phyloP scores from a whole-genome alignment of 1,140 invertebrate genomes.

The Alviniconcha marisindica region DNA sequence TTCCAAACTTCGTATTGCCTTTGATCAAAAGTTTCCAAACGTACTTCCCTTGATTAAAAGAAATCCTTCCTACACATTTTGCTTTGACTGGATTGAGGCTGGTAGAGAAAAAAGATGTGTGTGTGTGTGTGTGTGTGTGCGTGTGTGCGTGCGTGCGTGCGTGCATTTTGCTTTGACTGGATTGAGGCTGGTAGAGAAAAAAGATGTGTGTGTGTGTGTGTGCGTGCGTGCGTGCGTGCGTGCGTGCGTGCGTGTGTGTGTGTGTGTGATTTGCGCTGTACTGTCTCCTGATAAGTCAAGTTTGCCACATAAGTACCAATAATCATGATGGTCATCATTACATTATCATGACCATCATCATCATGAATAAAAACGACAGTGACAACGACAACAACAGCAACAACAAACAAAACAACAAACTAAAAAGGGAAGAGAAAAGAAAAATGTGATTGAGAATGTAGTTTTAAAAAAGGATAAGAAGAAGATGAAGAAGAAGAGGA shows the following conservation, averaged over 20 bases:
- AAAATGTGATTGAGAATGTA: background rate
- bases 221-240: background rate
- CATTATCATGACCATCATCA: too few species aligned
- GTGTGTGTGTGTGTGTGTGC: too few species aligned
- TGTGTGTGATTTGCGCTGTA: too few species aligned
- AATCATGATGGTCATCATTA: background rate
- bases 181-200: too few species aligned
- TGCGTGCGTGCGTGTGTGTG: background rate
- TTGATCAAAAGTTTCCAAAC: too few species aligned
- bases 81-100: background rate
- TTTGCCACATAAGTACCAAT: background rate
- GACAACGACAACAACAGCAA: too few species aligned
- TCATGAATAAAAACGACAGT: too few species aligned
- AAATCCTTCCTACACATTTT: background rate
- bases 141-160: too few species aligned
- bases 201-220: background rate
- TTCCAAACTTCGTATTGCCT: too few species aligned
- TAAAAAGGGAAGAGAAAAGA: background rate
- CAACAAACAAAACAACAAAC: background rate
- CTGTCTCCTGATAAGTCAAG: background rate
- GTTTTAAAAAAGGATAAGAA: background rate
- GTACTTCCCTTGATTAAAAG: background rate
- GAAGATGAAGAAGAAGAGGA: background rate
- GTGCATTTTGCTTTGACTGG: too few species aligned
- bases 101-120: background rate